Conservation (phyloP, 2,888 invertebrate genomes). For the Drosophila demipolita region DNA sequence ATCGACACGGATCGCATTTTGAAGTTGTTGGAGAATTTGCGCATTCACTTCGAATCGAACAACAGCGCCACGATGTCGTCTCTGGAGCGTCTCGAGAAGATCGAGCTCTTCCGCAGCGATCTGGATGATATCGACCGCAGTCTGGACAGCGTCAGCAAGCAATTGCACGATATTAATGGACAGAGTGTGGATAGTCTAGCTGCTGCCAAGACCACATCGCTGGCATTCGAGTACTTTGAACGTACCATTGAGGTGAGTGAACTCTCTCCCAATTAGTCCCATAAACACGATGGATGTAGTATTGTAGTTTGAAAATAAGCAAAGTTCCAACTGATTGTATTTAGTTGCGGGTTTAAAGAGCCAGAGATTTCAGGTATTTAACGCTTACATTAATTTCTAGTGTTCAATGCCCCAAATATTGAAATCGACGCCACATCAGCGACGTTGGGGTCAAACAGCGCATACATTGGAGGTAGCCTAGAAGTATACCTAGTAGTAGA, state of each 20-base stretch:
- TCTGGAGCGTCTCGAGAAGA: conserved; percentile 89
- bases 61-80: conserved; percentile 87
- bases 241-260: conserved; percentile 90
- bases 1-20: conserved; percentile 90
- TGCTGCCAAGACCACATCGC: conserved; percentile 89
- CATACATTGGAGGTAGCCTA: conserved; percentile 74
- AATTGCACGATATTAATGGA: conserved; percentile 88
- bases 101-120: conserved; percentile 89
- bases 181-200: conserved; percentile 90
- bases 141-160: conserved; percentile 88
- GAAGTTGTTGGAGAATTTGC: conserved; percentile 87
- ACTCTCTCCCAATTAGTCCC: conserved; percentile 14
- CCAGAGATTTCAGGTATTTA: conserved; percentile 9
- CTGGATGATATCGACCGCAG: conserved; percentile 90
- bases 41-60: conserved; percentile 88
- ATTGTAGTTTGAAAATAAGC: conserved; percentile 1
- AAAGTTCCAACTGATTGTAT: conserved; percentile 1
- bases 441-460: conserved; percentile 79
- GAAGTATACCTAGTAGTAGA: neutral
- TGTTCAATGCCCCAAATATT: conserved; percentile 81
- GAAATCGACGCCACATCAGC: conserved; percentile 79
- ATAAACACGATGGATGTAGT: neutral
- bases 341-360: neutral
- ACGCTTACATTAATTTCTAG: conserved; percentile 64
- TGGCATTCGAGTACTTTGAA: conserved; percentile 91